These are phyloP conservation scores for Emydoidea blandingii DNA, from an alignment of 2,797 vertebrate species.

Conservation along the genomic window DNA sequence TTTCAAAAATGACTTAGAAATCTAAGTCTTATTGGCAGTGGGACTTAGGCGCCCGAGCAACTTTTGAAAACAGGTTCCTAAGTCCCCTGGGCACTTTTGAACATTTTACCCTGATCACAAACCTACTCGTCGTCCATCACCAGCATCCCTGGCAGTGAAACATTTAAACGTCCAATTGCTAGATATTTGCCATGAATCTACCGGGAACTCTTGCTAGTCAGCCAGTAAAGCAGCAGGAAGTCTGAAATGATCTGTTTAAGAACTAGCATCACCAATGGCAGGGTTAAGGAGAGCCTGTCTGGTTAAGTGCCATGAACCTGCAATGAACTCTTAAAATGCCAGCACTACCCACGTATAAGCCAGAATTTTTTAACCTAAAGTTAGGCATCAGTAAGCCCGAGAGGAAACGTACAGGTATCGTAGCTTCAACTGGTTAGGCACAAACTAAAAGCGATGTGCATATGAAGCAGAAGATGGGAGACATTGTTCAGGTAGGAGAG, in stretches of 20 bases:
- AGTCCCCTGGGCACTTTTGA: neutral
- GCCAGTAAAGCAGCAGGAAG: neutral
- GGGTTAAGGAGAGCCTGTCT: neutral
- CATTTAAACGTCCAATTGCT: neutral
- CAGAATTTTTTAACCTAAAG: too few relatives aligned
- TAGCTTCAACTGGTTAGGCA: neutral
- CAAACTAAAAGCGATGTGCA: neutral
- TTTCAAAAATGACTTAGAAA: neutral
- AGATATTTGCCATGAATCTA: neutral
- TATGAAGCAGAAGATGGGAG: neutral
- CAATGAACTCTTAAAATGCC: neutral
- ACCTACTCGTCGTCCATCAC: neutral
- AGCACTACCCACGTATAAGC: neutral
- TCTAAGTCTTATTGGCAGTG: neutral
- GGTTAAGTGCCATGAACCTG: neutral
- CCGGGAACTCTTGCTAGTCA: neutral
- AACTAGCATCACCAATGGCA: neutral
- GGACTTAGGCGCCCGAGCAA: neutral
- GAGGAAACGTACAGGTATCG: neutral
- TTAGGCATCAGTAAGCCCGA: neutral
- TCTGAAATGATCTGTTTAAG: neutral
- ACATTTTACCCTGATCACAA: neutral
- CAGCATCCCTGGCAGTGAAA: neutral
- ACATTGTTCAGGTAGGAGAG: neutral
- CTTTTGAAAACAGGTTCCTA: neutral